Conservation (phyloP, 2,797 vertebrate genomes). For the Pyrrhura leucotis region DNA sequence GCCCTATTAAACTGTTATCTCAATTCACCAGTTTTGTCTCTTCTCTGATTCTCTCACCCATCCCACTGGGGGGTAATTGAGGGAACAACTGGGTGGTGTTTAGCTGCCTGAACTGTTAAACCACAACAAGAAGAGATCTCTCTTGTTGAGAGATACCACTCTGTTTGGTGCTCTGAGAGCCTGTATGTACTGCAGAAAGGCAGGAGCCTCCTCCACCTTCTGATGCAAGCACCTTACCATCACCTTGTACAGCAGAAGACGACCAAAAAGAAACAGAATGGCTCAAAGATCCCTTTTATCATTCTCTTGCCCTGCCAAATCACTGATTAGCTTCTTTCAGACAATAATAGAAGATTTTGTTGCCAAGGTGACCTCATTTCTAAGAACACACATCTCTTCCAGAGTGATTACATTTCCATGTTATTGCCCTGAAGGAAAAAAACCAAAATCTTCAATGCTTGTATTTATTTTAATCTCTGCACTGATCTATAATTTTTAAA, state of each 20-base stretch:
- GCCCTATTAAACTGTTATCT: background rate
- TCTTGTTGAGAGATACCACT: background rate
- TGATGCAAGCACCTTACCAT: background rate
- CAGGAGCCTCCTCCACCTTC: background rate
- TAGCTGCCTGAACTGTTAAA: background rate
- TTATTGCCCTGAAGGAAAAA: background rate
- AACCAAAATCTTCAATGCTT: background rate
- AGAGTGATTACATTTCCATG: conserved; percentile 16
- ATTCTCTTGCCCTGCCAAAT: conserved; percentile 4
- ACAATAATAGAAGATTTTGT: conserved; percentile 33
- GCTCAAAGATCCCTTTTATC: background rate
- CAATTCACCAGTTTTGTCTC: background rate
- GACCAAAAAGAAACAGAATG: background rate
- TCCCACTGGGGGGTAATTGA: background rate
- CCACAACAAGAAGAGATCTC: background rate
- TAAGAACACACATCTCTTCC: conserved; percentile 26
- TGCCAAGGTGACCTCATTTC: conserved; percentile 62
- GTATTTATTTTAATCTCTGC: conserved; percentile 34
- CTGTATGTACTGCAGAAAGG: background rate
- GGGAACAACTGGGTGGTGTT: background rate
- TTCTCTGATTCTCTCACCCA: fast-evolving
- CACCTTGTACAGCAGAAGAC: background rate
- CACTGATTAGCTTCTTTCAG: conserved; percentile 40
- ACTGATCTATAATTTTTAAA: background rate
- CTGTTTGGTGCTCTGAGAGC: background rate